Evolutionary conservation across 2,113 vertebrate genomes (phyloP).

Genomic region (Scophthalmus maximus): DNA sequence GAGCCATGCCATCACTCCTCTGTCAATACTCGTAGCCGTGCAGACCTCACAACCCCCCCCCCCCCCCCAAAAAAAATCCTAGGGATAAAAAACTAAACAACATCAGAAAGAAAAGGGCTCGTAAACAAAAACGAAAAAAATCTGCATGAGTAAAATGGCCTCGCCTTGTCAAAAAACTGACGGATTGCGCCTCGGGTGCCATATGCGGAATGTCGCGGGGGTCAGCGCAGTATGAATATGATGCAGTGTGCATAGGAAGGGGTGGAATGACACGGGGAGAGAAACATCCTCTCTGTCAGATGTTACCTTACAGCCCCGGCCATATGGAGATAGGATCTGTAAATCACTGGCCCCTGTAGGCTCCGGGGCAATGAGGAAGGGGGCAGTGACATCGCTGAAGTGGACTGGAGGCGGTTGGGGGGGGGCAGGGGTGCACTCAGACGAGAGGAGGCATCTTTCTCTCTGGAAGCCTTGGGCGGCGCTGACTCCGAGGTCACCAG

Average conservation of each 20-base stretch:
- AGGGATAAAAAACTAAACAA: constrained; percentile 32
- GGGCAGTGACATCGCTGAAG: constrained; percentile 36
- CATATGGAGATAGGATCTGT: constrained; percentile 63
- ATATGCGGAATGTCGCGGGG: constrained; percentile 54
- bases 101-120: constrained; percentile 56
- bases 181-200: constrained; percentile 68
- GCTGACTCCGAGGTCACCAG: constrained; percentile 45
- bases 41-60: neutral
- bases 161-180: constrained; percentile 49
- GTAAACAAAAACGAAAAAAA: constrained; percentile 43
- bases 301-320: constrained; percentile 33
- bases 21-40: constrained; percentile 15
- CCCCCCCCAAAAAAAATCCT: constrained; percentile 45
- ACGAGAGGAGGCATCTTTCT: constrained; percentile 24
- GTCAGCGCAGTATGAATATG: constrained; percentile 50
- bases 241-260: constrained; percentile 27
- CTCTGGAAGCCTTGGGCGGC: constrained; percentile 48
- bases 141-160: constrained; percentile 52
- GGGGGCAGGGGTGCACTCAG: constrained; percentile 24
- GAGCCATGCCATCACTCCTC: constrained; percentile 41
- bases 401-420: constrained; percentile 15
- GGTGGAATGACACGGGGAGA: constrained; percentile 38
- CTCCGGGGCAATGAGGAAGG: neutral
- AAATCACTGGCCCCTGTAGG: constrained; percentile 11
- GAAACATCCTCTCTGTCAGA: constrained; percentile 54